phyloP scores from a whole-genome alignment of 2,888 invertebrate genomes.

The Cheilosia pagana region DNA sequence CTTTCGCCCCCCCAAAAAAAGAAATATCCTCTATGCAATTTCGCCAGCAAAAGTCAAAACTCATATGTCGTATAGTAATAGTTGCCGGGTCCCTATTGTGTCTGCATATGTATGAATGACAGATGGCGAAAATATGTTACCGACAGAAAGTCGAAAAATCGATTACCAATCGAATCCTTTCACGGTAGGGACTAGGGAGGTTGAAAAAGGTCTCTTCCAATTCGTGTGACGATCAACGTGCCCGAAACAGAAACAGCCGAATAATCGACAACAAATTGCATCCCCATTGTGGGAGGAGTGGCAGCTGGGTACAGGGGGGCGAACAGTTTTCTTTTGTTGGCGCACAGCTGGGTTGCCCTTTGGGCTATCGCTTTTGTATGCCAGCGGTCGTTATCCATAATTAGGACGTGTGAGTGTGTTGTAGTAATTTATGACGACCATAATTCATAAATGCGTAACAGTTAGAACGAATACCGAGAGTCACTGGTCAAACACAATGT shows the following conservation, averaged over 20 bases:
- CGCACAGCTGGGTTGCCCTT: not conserved
- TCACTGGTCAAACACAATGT: too few relatives aligned
- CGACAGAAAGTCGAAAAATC: slow-evolving; percentile 17
- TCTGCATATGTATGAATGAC: slow-evolving; percentile 21
- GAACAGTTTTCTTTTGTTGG: not conserved
- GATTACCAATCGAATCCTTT: slow-evolving; percentile 47
- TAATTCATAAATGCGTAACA: slow-evolving; percentile 43
- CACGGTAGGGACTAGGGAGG: not conserved
- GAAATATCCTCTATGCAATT: slow-evolving; percentile 28
- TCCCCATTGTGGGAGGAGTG: not conserved
- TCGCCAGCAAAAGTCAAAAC: slow-evolving; percentile 6
- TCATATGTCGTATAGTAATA: slow-evolving; percentile 14
- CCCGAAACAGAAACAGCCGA: slow-evolving; percentile 16
- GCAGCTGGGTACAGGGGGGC: not conserved
- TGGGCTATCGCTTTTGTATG: slow-evolving; percentile 5
- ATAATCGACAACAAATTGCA: slow-evolving; percentile 48
- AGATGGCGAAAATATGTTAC: slow-evolving; percentile 47
- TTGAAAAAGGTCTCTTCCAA: not conserved
- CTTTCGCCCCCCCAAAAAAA: too few relatives aligned
- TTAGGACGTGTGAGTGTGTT: slow-evolving; percentile 2
- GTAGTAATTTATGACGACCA: slow-evolving; percentile 35
- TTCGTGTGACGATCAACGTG: not conserved
- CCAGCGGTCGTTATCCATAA: slow-evolving; percentile 52
- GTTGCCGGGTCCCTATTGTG: not conserved
- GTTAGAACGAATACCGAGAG: slow-evolving; percentile 6